Evolutionary conservation across 2,113 vertebrate genomes (phyloP).

Genomic region (Hassar affinis): DNA sequence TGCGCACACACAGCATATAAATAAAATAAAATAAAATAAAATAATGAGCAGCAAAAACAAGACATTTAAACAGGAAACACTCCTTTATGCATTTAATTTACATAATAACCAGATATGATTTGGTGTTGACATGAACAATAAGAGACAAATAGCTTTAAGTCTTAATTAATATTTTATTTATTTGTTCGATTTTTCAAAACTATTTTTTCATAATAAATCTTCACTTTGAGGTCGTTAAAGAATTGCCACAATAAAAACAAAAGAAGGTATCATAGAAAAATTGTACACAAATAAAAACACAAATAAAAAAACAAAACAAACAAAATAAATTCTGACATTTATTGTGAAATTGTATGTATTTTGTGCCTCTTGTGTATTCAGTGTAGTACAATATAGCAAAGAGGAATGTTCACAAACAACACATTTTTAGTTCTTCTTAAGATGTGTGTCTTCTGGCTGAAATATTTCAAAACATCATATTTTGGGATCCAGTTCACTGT

Average conservation of each 20-base stretch:
- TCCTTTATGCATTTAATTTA: not conserved
- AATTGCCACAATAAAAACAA: slow-evolving; percentile 84
- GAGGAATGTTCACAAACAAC: slow-evolving; percentile 45
- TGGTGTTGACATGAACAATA: slow-evolving; percentile 8
- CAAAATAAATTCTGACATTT: slow-evolving; percentile 52
- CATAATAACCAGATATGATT: not conserved
- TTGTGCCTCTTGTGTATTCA: slow-evolving; percentile 49
- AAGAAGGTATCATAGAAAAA: slow-evolving; percentile 82
- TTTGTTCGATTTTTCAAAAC: slow-evolving; percentile 81
- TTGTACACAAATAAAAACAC: slow-evolving; percentile 81
- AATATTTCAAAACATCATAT: slow-evolving; percentile 14
- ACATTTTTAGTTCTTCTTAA: slow-evolving; percentile 24
- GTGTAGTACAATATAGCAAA: slow-evolving; percentile 51
- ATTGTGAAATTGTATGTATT: slow-evolving; percentile 48
- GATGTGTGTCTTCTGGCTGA: slow-evolving; percentile 35
- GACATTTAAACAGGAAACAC: too few species aligned
- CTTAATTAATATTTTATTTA: slow-evolving; percentile 84
- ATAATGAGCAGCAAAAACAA: not conserved
- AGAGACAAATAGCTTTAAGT: slow-evolving; percentile 54
- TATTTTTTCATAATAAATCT: slow-evolving; percentile 83
- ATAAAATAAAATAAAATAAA: not conserved
- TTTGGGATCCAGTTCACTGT: slow-evolving; percentile 7
- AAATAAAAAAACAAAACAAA: slow-evolving; percentile 63
- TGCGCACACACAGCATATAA: not conserved
- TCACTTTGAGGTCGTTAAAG: slow-evolving; percentile 82